Evolutionary conservation across 2,113 vertebrate species (phyloP).

Genomic region (Leptodactylus fuscus): DNA sequence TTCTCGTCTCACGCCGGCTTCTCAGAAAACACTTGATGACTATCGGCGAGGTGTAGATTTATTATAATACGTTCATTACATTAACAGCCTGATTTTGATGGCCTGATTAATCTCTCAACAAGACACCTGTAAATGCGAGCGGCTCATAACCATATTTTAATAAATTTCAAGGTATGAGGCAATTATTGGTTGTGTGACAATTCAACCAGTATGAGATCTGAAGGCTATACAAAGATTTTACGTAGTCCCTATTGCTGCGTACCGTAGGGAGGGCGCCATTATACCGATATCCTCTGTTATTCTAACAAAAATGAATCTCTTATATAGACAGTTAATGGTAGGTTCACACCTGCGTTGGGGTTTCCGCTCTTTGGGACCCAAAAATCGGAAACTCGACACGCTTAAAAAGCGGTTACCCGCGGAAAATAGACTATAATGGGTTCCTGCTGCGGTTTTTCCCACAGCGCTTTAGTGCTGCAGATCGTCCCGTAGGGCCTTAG

Average conservation of each 20-base stretch:
- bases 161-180: not conserved
- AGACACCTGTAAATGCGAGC: slow-evolving; percentile 16
- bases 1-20: not conserved
- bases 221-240: not conserved
- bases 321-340: too few species aligned
- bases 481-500: too few species aligned
- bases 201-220: not conserved
- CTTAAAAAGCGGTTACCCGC: too few species aligned
- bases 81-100: slow-evolving; percentile 38
- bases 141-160: slow-evolving; percentile 50
- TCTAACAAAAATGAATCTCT: too few species aligned
- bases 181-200: slow-evolving; percentile 23
- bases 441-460: too few species aligned
- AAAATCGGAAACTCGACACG: too few species aligned
- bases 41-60: slow-evolving; percentile 1
- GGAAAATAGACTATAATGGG: too few species aligned
- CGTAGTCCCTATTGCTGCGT: not conserved
- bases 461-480: too few species aligned
- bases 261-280: not conserved
- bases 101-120: slow-evolving; percentile 36
- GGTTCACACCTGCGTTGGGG: too few species aligned
- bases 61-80: slow-evolving; percentile 35
- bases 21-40: slow-evolving; percentile 23
- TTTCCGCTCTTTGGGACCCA: too few species aligned
- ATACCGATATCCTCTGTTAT: too few species aligned